Conservation (phyloP, 2,113 vertebrate genomes). For the Ascaphus truei region DNA sequence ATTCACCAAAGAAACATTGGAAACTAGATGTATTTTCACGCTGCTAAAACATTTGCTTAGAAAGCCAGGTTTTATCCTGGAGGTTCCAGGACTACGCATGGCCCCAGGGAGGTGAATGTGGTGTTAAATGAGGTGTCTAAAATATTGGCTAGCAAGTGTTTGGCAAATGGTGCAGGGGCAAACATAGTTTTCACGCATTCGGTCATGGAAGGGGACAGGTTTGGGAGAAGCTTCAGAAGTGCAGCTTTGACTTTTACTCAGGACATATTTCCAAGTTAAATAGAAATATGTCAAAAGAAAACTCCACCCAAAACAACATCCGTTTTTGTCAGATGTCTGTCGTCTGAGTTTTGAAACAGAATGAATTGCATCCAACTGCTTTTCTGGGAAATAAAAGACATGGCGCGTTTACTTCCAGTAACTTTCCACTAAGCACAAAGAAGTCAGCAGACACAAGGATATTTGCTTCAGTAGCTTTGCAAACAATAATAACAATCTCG, state of each 20-base stretch:
- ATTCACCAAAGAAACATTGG: too few species aligned
- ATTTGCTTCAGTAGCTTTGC: not conserved
- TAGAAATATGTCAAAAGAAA: not conserved
- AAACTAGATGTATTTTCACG: too few species aligned
- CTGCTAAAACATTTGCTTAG: slow-evolving; percentile 1
- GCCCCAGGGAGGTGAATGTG: not conserved
- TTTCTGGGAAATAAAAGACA: not conserved
- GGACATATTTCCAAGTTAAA: slow-evolving; percentile 13
- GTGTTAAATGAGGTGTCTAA: slow-evolving; percentile 13
- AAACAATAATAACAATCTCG: not conserved
- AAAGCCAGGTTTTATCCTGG: not conserved
- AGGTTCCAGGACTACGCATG: slow-evolving; percentile 1
- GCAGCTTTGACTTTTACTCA: not conserved
- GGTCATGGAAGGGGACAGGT: not conserved
- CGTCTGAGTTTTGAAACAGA: not conserved
- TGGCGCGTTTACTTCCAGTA: not conserved
- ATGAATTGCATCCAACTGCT: not conserved
- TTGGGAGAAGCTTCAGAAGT: not conserved
- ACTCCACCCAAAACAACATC: slow-evolving; percentile 17
- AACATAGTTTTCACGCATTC: not conserved
- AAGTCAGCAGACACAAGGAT: not conserved
- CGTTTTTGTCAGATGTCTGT: not conserved
- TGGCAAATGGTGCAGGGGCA: too few species aligned
- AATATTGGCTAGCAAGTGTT: not conserved
- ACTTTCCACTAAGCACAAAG: not conserved